Evolutionary conservation across 2,797 vertebrate genomes (phyloP), one percentile per base, ranked within the genome.

Genomic region (Luscinia megarhynchos): DNA sequence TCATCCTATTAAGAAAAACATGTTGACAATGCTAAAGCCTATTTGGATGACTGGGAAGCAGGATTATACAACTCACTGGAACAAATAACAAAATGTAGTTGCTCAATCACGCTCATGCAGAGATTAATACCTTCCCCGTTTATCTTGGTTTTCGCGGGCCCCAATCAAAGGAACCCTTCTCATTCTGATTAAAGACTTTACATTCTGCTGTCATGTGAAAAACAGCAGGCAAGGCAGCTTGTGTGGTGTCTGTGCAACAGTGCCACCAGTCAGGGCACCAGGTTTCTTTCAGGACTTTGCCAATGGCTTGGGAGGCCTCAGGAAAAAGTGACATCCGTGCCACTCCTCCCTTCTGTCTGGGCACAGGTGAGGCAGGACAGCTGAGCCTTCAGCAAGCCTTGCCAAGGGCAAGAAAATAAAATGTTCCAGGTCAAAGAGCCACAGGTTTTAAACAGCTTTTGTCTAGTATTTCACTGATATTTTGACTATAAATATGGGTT

Each of bases 11-110:
- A 90, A 91, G 80, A 80, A 85, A 93, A 93, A 87, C 89, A 93
- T 94, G 87, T 94, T 95, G 95, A 95, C 87, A 94, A 87, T 80
- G 77, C 82, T 95, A 96, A 97, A 96, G 96, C 93, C 92, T 96
- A 74, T 96, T 96, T 95, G 92, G 89, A 93, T 82, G 89, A 78
- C 92, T 92, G 87, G 55, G 62, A 96, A 94, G 85, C 58, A 90
- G 93, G 94, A 96, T 97, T 96, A 96, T 91, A 95, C 77, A 95
- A 92, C 82, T 91, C 87, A 83, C 59, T 95, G 95, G 91, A 95
- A 96, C 91, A 96, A 95, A 93, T 85, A 94, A 94, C 93, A 90
- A 89, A 96, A 93, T 67, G 84, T 85, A 85, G 87, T 96, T 75
- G 77, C 83, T 96, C 87, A 93, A 11, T 93, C 1, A 9, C 15